A percentile compares a stretch with the other conserved stretches of the same genome.
Evolutionary conservation across 2,113 vertebrate species (phyloP).

Genomic region (Mustela nigripes): DNA sequence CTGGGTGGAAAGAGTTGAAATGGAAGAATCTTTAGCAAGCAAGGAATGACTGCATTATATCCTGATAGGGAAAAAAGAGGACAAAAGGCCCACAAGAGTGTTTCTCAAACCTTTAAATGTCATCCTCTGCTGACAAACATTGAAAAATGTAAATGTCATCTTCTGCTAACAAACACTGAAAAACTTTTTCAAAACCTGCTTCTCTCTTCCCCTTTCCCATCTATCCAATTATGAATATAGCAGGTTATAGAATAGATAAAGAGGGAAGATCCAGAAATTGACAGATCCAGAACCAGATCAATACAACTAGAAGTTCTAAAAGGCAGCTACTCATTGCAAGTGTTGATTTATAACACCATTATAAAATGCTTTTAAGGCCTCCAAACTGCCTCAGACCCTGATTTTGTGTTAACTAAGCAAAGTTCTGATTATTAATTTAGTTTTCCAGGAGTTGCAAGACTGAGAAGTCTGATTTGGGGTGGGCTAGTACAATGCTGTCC

Average conservation of each 20-base stretch:
- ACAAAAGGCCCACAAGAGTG: not conserved
- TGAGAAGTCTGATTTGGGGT: not conserved
- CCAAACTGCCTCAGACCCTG: not conserved
- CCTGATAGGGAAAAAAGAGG: not conserved
- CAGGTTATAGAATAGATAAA: not conserved
- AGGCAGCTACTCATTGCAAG: not conserved
- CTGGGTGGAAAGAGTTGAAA: not conserved
- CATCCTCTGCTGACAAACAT: not conserved
- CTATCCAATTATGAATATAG: not conserved
- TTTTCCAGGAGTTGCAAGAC: not conserved
- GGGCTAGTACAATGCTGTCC: not conserved
- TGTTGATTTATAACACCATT: not conserved
- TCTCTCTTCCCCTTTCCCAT: not conserved
- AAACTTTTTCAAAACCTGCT: not conserved
- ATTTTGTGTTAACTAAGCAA: not conserved
- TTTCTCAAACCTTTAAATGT: not conserved
- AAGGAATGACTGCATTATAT: not conserved
- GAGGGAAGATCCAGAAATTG: not conserved
- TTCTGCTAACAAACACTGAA: not conserved
- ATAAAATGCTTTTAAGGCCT: not conserved
- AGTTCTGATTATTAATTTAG: not conserved
- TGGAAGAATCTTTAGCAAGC: not conserved
- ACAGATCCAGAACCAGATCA: not conserved
- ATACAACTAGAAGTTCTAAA: not conserved
- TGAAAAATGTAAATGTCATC: not conserved